A percentile compares a stretch with the other conserved stretches of the same genome.
Conservation (phyloP, 2,888 invertebrate genomes). For the Volucella inanis region DNA sequence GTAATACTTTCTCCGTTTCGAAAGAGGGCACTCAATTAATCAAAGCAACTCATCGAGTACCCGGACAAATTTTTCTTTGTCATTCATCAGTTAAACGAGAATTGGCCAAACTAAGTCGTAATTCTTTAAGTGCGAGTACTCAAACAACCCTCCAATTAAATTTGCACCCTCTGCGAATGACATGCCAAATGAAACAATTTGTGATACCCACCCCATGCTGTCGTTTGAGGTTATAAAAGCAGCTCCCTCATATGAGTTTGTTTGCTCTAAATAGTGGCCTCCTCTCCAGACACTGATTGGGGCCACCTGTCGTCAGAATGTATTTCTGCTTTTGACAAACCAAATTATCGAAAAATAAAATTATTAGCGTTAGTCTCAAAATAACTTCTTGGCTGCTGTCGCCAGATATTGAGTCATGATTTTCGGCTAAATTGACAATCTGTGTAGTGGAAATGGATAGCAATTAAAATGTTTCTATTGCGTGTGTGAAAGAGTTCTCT, state of each 20-base stretch:
- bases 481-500: neutral
- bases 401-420: slow-evolving; percentile 27
- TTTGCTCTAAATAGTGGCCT: slow-evolving; percentile 9
- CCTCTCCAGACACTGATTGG: slow-evolving; percentile 59
- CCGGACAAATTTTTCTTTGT: neutral
- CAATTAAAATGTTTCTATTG: slow-evolving; percentile 46
- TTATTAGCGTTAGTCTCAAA: slow-evolving; percentile 51
- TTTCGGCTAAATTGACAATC: slow-evolving; percentile 17
- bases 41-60: neutral
- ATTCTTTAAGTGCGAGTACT: too few species aligned
- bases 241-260: neutral
- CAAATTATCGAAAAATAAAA: slow-evolving; percentile 19
- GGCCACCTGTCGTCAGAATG: slow-evolving; percentile 51
- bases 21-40: neutral
- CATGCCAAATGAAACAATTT: slow-evolving; percentile 1
- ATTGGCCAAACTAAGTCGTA: slow-evolving; percentile 2
- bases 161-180: slow-evolving; percentile 16
- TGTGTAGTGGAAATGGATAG: slow-evolving; percentile 28
- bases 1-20: neutral
- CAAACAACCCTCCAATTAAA: neutral
- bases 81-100: neutral
- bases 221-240: slow-evolving; percentile 37
- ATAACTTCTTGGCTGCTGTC: slow-evolving; percentile 36
- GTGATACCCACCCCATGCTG: neutral
- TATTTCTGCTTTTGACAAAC: slow-evolving; percentile 18